These are phyloP conservation scores for Hypsibius dujardini DNA, from an alignment of 1,140 invertebrate genomes.

Conservation along the genomic window DNA sequence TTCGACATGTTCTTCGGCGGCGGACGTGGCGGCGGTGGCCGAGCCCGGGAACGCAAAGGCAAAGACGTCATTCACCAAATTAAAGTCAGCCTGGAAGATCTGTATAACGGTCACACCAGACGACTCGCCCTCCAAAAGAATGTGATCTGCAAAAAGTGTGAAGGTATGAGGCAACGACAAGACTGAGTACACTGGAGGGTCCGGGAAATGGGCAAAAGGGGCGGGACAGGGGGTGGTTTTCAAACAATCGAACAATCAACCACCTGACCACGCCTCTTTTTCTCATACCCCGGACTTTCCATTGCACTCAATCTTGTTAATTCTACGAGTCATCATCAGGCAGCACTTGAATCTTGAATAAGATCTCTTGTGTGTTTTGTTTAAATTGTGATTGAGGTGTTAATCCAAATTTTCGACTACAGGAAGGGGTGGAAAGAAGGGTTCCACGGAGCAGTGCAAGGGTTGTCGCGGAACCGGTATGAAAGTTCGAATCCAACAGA, in stretches of 20 bases:
- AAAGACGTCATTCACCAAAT: constrained; percentile 90
- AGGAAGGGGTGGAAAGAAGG: constrained; percentile 76
- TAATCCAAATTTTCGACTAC: constrained; percentile 17
- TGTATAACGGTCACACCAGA: constrained; percentile 85
- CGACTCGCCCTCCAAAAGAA: constrained; percentile 90
- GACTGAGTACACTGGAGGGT: no score
- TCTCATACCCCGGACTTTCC: no score
- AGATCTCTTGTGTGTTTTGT: no score
- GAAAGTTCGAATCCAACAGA: constrained; percentile 70
- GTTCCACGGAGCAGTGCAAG: constrained; percentile 64
- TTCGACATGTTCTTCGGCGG: constrained; percentile 95
- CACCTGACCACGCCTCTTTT: no score
- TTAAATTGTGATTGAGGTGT: neutral
- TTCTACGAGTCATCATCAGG: no score
- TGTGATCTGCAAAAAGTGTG: constrained; percentile 92
- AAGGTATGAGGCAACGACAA: constrained; percentile 41
- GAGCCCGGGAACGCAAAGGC: constrained; percentile 50
- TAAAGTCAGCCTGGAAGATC: constrained; percentile 75
- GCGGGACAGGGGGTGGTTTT: no score
- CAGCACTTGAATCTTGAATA: no score
- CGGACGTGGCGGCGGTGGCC: constrained; percentile 42
- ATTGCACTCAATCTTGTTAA: no score
- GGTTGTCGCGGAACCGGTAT: constrained; percentile 77
- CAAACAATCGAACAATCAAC: no score
- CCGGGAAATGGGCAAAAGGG: no score